A percentile compares a stretch with the other conserved stretches of the same genome.
These are phyloP conservation scores for Montipora cactus DNA, from an alignment of 64 coral and sea anemone genomes.

Conservation along the genomic window DNA sequence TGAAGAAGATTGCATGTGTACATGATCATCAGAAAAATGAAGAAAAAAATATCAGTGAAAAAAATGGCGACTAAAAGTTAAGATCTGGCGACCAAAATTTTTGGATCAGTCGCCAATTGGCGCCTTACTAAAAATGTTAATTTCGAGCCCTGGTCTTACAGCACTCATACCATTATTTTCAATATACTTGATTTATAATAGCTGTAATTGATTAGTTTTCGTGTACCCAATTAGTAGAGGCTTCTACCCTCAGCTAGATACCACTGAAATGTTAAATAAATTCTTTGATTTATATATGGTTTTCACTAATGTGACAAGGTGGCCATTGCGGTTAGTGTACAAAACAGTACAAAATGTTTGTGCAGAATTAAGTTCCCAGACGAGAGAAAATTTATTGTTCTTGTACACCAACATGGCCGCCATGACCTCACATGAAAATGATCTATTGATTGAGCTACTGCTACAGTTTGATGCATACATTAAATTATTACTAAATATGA, in stretches of 20 bases:
- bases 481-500: constrained; percentile 25
- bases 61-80: no score
- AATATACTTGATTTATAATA: neutral
- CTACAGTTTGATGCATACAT: constrained; percentile 9
- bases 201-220: constrained; percentile 9
- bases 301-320: constrained; percentile 20
- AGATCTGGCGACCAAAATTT: no score
- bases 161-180: constrained; percentile 17
- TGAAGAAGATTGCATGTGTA: no score
- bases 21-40: no score
- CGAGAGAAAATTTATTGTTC: constrained; percentile 10
- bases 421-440: neutral
- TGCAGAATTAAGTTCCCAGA: neutral
- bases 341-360: constrained; percentile 21
- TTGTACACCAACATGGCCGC: neutral
- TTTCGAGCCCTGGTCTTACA: neutral
- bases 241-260: constrained; percentile 16
- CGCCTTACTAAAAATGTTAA: no score
- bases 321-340: constrained; percentile 13
- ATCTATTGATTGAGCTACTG: neutral
- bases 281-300: constrained; percentile 20
- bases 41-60: no score
- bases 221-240: constrained; percentile 24
- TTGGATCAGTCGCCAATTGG: no score
- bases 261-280: constrained; percentile 10